Evolutionary conservation across 1,140 invertebrate species (phyloP).

Genomic region (Pachypeltis micranthus): DNA sequence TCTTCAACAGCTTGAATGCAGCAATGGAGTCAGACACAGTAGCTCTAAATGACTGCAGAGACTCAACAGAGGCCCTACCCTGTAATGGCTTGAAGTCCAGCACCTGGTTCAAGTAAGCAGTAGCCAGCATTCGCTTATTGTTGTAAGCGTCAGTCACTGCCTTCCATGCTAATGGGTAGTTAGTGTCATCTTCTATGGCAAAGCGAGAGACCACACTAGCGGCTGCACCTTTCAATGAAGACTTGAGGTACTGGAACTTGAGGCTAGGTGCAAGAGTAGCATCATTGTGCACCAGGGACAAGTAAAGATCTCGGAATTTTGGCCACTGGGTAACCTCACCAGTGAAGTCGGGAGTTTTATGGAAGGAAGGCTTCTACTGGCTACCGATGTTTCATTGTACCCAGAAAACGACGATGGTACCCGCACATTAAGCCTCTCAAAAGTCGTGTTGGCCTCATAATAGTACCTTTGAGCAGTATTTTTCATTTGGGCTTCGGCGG

Average conservation of each 20-base stretch:
- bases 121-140: conserved; percentile 2
- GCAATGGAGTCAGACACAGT: not conserved
- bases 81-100: not conserved
- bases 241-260: not conserved
- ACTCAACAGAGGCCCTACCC: not conserved
- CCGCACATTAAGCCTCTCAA: too few species aligned
- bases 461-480: too few species aligned
- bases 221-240: not conserved
- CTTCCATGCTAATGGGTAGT: conserved; percentile 1
- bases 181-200: not conserved
- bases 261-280: not conserved
- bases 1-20: conserved; percentile 4
- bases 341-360: too few species aligned
- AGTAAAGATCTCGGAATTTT: too few species aligned
- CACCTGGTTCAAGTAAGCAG: not conserved
- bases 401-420: too few species aligned
- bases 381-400: too few species aligned
- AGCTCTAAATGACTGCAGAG: not conserved
- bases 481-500: too few species aligned
- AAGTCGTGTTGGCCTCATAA: too few species aligned
- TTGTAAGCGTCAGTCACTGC: not conserved
- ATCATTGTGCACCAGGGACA: too few species aligned
- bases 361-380: too few species aligned
- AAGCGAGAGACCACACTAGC: not conserved
- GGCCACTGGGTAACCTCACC: too few species aligned